Evolutionary conservation across 2,888 invertebrate genomes (phyloP).

Genomic region (Chloroclystis v-ata): DNA sequence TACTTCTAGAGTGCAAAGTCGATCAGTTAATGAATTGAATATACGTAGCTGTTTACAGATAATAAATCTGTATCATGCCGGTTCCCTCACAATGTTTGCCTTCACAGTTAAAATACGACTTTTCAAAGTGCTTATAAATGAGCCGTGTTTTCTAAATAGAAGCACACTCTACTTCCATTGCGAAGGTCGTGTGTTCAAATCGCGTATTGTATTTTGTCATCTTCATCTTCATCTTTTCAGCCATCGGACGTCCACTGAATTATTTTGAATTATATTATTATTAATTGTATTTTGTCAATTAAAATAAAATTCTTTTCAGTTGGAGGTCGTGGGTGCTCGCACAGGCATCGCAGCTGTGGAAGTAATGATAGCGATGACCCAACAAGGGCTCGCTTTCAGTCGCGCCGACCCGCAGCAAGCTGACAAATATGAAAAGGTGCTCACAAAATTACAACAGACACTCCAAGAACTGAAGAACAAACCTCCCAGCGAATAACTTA

Average conservation of each 20-base stretch:
- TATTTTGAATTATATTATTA: no score
- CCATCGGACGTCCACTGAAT: not conserved
- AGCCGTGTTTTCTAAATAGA: no score
- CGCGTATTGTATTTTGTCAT: no score
- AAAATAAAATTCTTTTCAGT: conserved; percentile 26
- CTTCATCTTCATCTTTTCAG: not conserved
- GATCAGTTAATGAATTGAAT: no score
- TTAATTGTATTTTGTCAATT: not conserved
- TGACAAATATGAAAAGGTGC: conserved; percentile 25
- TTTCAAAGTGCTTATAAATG: no score
- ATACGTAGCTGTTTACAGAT: no score
- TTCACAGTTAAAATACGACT: no score
- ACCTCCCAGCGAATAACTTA: conserved; percentile 1
- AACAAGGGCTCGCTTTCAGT: conserved; percentile 24
- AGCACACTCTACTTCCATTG: no score
- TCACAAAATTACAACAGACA: conserved; percentile 24
- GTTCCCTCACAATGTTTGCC: no score
- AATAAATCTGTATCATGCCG: no score
- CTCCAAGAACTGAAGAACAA: conserved; percentile 29
- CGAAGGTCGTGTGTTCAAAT: no score
- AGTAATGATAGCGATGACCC: conserved; percentile 42
- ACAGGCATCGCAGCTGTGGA: conserved; percentile 35
- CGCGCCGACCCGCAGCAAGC: conserved; percentile 22
- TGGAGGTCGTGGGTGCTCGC: conserved; percentile 34
- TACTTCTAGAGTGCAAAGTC: no score